Evolutionary conservation across 1,140 invertebrate species (phyloP), one percentile per base, ranked within the genome.

Genomic region (Dendroctonus valens): DNA sequence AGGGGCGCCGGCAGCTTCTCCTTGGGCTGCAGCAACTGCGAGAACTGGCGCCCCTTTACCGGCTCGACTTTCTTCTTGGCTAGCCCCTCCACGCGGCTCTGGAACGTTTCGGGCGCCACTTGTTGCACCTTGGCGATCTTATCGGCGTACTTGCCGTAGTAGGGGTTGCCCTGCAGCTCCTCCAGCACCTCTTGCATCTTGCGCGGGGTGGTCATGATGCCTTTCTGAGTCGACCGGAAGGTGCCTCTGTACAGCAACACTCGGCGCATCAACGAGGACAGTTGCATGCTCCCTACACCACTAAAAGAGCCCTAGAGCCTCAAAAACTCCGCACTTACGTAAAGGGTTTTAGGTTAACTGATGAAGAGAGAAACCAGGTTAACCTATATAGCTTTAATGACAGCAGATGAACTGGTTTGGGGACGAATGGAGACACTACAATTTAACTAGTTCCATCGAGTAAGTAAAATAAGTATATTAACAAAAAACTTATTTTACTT

Each of bases 111-210:
- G 0, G 91, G 89, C 48, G 85, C 86, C 0, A 85, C 88, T 78
- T 90, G 79, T 76, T 93, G 90, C 41, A 91, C 72, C 62, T 84
- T 80, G 1, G 88, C 83, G 65, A 94, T 91, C 77, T 92, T 91
- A 0, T 83, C 76, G 0, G 90, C 87, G 80, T 94, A 94, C 77
- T 93, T 94, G 14, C 88, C 85, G 74, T 82, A 94, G 75, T 89
- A 94, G 0, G 91, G 90, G 83, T 94, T 94, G 6, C 79, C 83
- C 78, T 87, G 79, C 40, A 92, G 76, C 37, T 88, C 82, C 67
- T 90, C 85, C 46, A 87, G 68, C 2, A 80, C 82, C 73, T 89
- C 84, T 72, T 87, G 81, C 53, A 81, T 69, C 55, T 77, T 82
- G 0, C 63, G 52, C 40, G 78, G 70, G 42, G 81, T 81, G 11